Conservation (phyloP, 2,888 invertebrate species). For the Periphyllus acericola region DNA sequence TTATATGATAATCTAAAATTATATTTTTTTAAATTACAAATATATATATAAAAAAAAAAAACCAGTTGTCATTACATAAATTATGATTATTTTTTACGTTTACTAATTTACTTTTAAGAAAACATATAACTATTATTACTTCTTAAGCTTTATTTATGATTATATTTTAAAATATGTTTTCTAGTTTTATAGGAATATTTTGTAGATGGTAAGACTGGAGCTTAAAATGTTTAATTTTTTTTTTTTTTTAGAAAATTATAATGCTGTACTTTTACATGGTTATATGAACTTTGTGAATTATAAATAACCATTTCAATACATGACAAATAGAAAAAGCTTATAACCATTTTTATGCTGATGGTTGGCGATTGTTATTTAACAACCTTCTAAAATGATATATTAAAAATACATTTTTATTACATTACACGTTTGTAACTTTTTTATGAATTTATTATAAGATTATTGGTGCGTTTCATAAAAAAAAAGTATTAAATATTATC, state of each 20-base stretch:
- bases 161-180: slow-evolving; percentile 34
- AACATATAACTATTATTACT: slow-evolving; percentile 16
- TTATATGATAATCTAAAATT: no score
- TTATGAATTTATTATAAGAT: neutral
- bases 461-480: neutral
- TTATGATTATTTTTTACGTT: neutral
- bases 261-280: neutral
- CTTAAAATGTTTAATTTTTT: neutral
- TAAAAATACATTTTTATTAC: neutral
- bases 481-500: neutral
- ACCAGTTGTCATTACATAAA: no score
- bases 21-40: no score
- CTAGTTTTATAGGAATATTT: slow-evolving; percentile 39
- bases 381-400: neutral
- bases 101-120: slow-evolving; percentile 2
- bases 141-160: slow-evolving; percentile 41
- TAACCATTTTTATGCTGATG: neutral
- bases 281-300: neutral
- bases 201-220: slow-evolving; percentile 56
- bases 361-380: neutral
- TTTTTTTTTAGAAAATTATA: slow-evolving; percentile 27
- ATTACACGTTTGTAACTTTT: neutral
- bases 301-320: slow-evolving; percentile 18
- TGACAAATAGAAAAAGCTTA: neutral
- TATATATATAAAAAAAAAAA: no score